Percentiles rank a stretch among this genome's conserved stretches.
Conservation (phyloP, 2,113 vertebrate species). For the Sinocyclocheilus anophthalmus region DNA sequence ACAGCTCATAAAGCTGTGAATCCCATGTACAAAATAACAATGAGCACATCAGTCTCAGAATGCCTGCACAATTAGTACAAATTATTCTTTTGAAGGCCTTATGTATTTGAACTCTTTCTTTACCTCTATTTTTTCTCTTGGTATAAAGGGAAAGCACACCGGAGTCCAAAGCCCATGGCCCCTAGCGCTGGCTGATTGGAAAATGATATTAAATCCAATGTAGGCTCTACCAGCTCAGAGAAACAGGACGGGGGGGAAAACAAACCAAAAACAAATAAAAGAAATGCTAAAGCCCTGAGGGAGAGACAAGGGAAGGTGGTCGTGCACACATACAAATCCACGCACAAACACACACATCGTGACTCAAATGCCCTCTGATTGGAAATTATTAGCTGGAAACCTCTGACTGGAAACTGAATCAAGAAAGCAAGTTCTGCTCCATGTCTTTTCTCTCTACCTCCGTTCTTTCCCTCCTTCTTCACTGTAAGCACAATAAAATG, state of each 20-base stretch:
- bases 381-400: constrained; percentile 68
- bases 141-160: constrained; percentile 68
- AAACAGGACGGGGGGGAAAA: constrained; percentile 44
- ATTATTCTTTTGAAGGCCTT: constrained; percentile 66
- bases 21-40: constrained; percentile 52
- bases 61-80: constrained; percentile 62
- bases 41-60: constrained; percentile 40
- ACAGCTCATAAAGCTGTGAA: constrained; percentile 40
- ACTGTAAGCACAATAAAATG: constrained; percentile 44
- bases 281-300: constrained; percentile 65
- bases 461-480: constrained; percentile 26
- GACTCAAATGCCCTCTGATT: constrained; percentile 68
- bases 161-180: constrained; percentile 68
- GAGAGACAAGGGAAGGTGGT: constrained; percentile 40
- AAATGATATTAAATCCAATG: constrained; percentile 77
- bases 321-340: constrained; percentile 51
- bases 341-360: constrained; percentile 26
- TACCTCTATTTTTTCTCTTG: constrained; percentile 56
- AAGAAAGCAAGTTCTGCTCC: constrained; percentile 60
- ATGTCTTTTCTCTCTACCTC: constrained; percentile 29
- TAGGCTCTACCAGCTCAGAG: constrained; percentile 61
- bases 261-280: constrained; percentile 69
- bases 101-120: constrained; percentile 64
- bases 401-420: constrained; percentile 66
- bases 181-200: constrained; percentile 71